Evolutionary conservation across 2,113 vertebrate species (phyloP).

Genomic region (Microtus oregoni): DNA sequence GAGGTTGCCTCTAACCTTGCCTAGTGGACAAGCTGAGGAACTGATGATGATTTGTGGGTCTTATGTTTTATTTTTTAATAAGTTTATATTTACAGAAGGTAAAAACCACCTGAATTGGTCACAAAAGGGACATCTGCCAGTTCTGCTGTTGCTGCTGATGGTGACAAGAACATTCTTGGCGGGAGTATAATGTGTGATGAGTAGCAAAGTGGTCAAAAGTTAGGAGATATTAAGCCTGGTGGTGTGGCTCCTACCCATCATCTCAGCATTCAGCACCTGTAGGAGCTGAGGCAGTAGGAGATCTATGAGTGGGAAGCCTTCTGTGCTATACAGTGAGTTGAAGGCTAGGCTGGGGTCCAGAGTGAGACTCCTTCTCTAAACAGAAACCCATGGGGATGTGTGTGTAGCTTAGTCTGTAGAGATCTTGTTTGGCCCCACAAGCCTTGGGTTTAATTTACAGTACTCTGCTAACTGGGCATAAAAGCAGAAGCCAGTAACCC

Average conservation of each 20-base stretch:
- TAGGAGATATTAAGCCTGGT: background rate
- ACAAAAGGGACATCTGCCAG: background rate
- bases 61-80: background rate
- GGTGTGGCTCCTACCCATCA: background rate
- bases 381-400: background rate
- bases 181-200: background rate
- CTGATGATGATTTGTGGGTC: background rate
- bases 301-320: background rate
- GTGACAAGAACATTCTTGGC: background rate
- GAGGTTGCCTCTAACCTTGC: background rate
- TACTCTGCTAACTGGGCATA: background rate
- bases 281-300: background rate
- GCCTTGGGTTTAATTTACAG: too few relatives aligned
- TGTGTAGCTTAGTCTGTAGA: background rate
- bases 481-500: too few relatives aligned
- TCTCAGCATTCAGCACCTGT: background rate
- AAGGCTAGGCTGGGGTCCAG: background rate
- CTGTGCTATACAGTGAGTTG: background rate
- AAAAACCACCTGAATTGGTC: background rate
- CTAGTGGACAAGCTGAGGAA: background rate
- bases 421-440: background rate
- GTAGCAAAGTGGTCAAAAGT: background rate
- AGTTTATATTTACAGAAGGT: background rate
- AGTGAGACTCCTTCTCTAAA: background rate
- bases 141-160: background rate